Percentiles rank a stretch among this genome's conserved stretches.
Evolutionary conservation across 2,888 invertebrate species (phyloP).

Genomic region (Ichneumoninae sp.): DNA sequence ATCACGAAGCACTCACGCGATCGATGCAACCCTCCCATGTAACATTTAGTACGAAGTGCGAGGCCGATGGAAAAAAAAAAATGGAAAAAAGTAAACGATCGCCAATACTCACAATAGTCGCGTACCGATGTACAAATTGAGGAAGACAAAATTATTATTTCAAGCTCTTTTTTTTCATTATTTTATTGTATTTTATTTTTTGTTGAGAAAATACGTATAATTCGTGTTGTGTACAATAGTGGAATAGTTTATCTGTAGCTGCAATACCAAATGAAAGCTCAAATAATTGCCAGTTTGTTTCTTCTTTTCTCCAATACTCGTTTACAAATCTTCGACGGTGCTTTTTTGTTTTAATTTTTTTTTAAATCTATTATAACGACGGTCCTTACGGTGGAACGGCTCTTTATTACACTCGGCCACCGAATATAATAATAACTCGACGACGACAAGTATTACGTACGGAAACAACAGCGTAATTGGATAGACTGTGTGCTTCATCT

Average conservation of each 20-base stretch:
- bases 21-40: not conserved
- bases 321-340: constrained; percentile 1
- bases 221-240: constrained; percentile 70
- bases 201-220: constrained; percentile 81
- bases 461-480: constrained; percentile 33
- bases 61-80: not conserved
- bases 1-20: constrained; percentile 6
- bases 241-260: constrained; percentile 64
- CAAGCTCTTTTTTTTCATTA: constrained; percentile 31
- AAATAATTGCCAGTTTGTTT: constrained; percentile 37
- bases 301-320: not conserved
- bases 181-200: constrained; percentile 66
- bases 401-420: constrained; percentile 1
- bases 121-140: not conserved
- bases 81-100: not conserved
- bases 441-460: constrained; percentile 34
- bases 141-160: not conserved
- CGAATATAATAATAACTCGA: constrained; percentile 24
- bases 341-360: constrained; percentile 10
- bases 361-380: constrained; percentile 33
- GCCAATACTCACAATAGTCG: not conserved
- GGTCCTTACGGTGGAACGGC: constrained; percentile 26
- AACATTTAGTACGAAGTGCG: not conserved
- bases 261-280: constrained; percentile 62
- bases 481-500: constrained; percentile 19